phyloP scores from a whole-genome alignment of 2,888 invertebrate genomes.

The Nephrotoma flavescens region DNA sequence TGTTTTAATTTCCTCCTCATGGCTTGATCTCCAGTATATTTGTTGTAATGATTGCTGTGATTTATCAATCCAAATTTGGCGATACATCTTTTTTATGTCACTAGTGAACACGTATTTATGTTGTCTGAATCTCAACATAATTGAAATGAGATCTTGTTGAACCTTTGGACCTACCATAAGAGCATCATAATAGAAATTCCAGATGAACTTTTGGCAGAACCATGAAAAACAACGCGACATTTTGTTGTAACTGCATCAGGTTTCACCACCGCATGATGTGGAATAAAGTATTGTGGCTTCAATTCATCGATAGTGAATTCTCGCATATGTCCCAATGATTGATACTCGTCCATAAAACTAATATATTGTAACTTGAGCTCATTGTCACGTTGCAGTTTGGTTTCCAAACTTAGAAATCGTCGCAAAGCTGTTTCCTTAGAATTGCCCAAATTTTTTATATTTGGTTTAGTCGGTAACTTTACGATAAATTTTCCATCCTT shows the following conservation, averaged over 20 bases:
- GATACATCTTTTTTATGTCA: slow-evolving; percentile 7
- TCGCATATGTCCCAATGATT: neutral
- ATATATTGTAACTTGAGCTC: too few relatives aligned
- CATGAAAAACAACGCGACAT: neutral
- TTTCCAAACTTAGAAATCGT: neutral
- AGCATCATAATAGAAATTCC: too few relatives aligned
- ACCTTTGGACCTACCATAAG: too few relatives aligned
- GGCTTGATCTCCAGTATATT: neutral
- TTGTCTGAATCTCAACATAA: slow-evolving; percentile 1
- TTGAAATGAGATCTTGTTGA: too few relatives aligned
- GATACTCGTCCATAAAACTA: too few relatives aligned
- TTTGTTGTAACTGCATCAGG: slow-evolving; percentile 6
- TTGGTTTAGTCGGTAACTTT: neutral
- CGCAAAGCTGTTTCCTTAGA: neutral
- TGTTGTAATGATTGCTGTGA: neutral
- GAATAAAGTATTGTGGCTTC: slow-evolving; percentile 10
- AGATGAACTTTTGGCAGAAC: too few relatives aligned
- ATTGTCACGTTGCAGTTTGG: too few relatives aligned
- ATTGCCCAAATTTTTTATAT: neutral
- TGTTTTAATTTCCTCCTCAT: slow-evolving; percentile 6
- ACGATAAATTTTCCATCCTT: neutral
- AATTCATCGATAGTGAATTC: neutral
- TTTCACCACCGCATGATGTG: slow-evolving; percentile 13
- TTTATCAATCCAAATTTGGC: neutral
- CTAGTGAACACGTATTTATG: slow-evolving; percentile 9